These are phyloP conservation scores for Otolemur crassicaudatus DNA, from an alignment of 2,797 vertebrate genomes.

Conservation along the genomic window DNA sequence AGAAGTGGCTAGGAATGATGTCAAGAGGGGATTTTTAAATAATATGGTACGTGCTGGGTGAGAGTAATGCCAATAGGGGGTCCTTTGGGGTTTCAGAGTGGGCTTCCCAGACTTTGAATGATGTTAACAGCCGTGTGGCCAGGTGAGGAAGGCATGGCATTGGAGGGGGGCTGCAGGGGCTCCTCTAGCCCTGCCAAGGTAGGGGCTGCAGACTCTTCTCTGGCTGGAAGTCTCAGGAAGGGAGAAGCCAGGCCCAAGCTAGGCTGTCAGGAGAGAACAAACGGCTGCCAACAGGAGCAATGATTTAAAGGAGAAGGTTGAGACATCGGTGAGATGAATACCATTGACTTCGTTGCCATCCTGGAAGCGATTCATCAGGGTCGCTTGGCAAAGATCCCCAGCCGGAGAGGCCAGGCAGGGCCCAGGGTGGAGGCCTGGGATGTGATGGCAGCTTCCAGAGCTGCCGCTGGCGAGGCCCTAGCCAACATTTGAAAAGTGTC, in stretches of 20 bases:
- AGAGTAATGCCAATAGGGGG: background rate
- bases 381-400: constrained; percentile 49
- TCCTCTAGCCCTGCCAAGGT: background rate
- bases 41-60: background rate
- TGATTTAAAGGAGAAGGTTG: constrained; percentile 77
- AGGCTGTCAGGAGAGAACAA: constrained; percentile 10
- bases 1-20: background rate
- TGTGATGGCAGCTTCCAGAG: background rate
- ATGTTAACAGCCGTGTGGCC: background rate
- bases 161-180: background rate
- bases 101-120: background rate
- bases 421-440: background rate
- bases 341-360: constrained; percentile 52
- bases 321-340: constrained; percentile 81
- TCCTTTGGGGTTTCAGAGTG: background rate
- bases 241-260: background rate
- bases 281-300: constrained; percentile 7
- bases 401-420: background rate
- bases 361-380: constrained; percentile 80
- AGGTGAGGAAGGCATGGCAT: background rate
- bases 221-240: background rate
- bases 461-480: background rate
- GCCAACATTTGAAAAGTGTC: accelerated
- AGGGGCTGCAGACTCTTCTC: background rate
- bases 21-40: background rate